These are phyloP conservation scores for Marasmarcha lunaedactyla DNA, from an alignment of 2,888 invertebrate genomes.

Conservation along the genomic window DNA sequence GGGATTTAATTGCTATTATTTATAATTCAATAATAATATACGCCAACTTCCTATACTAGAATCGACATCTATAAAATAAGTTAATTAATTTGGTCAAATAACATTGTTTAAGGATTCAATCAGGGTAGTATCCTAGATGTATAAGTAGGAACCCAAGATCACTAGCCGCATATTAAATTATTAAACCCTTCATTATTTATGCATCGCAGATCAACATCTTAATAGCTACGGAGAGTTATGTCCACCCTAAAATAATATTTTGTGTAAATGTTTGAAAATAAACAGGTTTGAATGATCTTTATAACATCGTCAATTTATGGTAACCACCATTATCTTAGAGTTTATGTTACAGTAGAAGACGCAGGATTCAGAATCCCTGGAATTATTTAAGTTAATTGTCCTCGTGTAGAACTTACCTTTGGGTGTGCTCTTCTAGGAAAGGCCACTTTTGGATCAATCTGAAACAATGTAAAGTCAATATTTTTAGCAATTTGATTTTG, in stretches of 20 bases:
- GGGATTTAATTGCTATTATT: too few relatives aligned
- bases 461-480: conserved; percentile 44
- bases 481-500: too few relatives aligned
- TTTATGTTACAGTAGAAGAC: too few relatives aligned
- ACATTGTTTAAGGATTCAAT: conserved; percentile 37
- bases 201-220: conserved; percentile 64
- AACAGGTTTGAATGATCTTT: conserved; percentile 29
- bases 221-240: conserved; percentile 58
- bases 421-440: conserved; percentile 99
- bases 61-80: too few relatives aligned
- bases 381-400: too few relatives aligned
- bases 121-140: conserved; percentile 43
- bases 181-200: conserved; percentile 59
- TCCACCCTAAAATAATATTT: conserved; percentile 69
- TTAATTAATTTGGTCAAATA: too few relatives aligned
- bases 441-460: conserved; percentile 99
- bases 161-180: conserved; percentile 64
- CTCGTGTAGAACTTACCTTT: conserved; percentile 79
- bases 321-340: too few relatives aligned
- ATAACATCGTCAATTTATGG: too few relatives aligned
- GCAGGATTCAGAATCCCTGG: too few relatives aligned
- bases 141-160: conserved; percentile 42
- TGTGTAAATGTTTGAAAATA: conserved; percentile 65
- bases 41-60: too few relatives aligned
- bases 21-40: too few relatives aligned